Conservation (phyloP, 37 sponge, comb jelly and placozoan species). For the Trichoplax adhaerens region DNA sequence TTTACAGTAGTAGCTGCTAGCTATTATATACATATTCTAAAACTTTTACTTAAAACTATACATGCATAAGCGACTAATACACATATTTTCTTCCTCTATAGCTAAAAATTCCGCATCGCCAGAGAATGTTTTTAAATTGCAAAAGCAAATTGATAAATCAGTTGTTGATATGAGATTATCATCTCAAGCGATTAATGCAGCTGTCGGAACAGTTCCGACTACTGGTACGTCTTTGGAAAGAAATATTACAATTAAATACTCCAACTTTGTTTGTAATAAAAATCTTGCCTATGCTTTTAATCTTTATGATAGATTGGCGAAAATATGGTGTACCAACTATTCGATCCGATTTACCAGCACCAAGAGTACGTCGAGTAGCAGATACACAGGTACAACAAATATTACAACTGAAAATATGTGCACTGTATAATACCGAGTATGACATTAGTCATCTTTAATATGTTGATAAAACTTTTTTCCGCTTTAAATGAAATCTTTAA, state of each 20-base stretch:
- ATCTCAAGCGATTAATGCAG: conserved; percentile 52
- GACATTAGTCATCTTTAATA: not conserved
- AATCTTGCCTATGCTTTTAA: no score
- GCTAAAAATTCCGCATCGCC: no score
- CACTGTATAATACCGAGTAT: not conserved
- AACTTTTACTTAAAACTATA: no score
- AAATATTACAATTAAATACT: no score
- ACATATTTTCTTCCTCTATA: no score
- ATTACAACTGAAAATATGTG: not conserved
- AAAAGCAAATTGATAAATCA: conserved; percentile 28
- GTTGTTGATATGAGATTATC: conserved; percentile 36
- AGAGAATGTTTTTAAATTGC: no score
- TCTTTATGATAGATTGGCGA: conserved; percentile 5
- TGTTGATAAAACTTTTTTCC: no score
- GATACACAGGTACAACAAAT: conserved; percentile 11
- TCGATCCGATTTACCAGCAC: conserved; percentile 75
- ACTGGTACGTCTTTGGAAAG: not conserved
- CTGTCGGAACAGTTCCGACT: conserved; percentile 42
- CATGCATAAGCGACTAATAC: no score
- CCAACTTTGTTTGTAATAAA: no score
- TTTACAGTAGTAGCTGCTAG: no score
- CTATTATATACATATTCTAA: no score
- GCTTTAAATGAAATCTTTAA: no score
- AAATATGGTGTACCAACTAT: conserved; percentile 87
- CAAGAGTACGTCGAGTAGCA: conserved; percentile 62